These are phyloP conservation scores for Aotus griseimembra DNA, from an alignment of 2,797 vertebrate species.

Conservation along the genomic window DNA sequence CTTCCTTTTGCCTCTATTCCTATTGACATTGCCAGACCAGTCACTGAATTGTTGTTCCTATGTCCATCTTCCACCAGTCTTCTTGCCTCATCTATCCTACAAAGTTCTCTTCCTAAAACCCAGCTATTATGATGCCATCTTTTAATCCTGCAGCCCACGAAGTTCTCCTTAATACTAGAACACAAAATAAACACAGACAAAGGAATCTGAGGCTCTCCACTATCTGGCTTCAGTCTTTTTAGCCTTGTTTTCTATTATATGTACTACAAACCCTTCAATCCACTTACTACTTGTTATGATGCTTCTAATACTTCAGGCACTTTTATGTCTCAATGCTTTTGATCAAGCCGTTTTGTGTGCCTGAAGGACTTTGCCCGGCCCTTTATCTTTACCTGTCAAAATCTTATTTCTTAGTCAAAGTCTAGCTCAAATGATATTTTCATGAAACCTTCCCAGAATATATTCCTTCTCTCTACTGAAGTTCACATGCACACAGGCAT, in stretches of 20 bases:
- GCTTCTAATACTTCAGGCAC: neutral
- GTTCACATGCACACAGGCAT: neutral
- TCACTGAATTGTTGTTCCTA: neutral
- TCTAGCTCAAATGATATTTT: neutral
- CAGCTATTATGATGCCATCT: neutral
- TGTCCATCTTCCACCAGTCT: neutral
- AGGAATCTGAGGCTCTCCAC: neutral
- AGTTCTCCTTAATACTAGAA: neutral
- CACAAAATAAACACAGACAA: neutral
- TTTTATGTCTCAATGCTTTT: neutral
- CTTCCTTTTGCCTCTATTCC: neutral
- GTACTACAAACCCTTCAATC: neutral
- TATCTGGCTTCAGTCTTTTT: neutral
- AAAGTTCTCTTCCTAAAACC: neutral
- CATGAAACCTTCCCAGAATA: neutral
- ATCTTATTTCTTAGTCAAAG: constrained; percentile 1
- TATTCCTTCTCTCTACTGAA: neutral
- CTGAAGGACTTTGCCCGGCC: neutral
- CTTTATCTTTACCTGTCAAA: neutral
- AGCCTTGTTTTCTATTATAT: neutral
- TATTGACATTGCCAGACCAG: neutral
- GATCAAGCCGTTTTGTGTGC: neutral
- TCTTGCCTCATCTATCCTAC: neutral
- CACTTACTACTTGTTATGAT: neutral
- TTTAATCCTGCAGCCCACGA: neutral